phyloP scores from a whole-genome alignment of 2,888 invertebrate genomes.

The Heliconius aoede region DNA sequence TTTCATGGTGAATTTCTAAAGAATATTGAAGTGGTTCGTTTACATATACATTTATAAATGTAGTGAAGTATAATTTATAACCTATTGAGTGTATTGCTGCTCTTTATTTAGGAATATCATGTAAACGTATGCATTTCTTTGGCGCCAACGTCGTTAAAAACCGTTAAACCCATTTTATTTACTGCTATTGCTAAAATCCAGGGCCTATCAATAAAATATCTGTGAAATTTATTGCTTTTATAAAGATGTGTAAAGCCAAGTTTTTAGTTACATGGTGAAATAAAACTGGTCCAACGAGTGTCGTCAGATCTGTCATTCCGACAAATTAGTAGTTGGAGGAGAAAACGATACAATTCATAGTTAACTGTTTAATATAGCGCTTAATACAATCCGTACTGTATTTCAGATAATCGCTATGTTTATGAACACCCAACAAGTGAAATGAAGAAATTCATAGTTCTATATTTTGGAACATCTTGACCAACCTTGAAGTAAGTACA shows the following conservation, averaged over 20 bases:
- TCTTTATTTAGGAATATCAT: slow-evolving; percentile 51
- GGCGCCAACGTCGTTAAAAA: slow-evolving; percentile 80
- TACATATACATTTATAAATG: slow-evolving; percentile 35
- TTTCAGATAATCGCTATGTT: slow-evolving; percentile 64
- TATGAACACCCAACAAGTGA: slow-evolving; percentile 60
- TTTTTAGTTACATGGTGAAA: slow-evolving; percentile 62
- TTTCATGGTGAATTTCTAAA: slow-evolving; percentile 45
- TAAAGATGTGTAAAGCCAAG: slow-evolving; percentile 43
- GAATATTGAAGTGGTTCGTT: slow-evolving; percentile 62
- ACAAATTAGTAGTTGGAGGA: slow-evolving; percentile 61
- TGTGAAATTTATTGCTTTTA: slow-evolving; percentile 34
- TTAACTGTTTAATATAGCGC: slow-evolving; percentile 31
- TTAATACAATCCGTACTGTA: slow-evolving; percentile 29
- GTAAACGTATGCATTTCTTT: slow-evolving; percentile 83
- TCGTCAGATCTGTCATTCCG: slow-evolving; percentile 80
- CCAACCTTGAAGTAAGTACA: slow-evolving; percentile 81
- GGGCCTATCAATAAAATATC: slow-evolving; percentile 46
- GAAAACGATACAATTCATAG: slow-evolving; percentile 54
- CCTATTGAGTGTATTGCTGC: slow-evolving; percentile 47
- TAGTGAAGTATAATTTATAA: slow-evolving; percentile 39
- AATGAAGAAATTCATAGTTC: slow-evolving; percentile 71
- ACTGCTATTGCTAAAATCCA: slow-evolving; percentile 43
- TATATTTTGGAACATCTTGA: slow-evolving; percentile 79
- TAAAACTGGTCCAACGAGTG: slow-evolving; percentile 78
- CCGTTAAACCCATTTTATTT: slow-evolving; percentile 67